Base-by-base conservation (phyloP, 2,888 invertebrate genomes). In the Uropetala carovei region DNA sequence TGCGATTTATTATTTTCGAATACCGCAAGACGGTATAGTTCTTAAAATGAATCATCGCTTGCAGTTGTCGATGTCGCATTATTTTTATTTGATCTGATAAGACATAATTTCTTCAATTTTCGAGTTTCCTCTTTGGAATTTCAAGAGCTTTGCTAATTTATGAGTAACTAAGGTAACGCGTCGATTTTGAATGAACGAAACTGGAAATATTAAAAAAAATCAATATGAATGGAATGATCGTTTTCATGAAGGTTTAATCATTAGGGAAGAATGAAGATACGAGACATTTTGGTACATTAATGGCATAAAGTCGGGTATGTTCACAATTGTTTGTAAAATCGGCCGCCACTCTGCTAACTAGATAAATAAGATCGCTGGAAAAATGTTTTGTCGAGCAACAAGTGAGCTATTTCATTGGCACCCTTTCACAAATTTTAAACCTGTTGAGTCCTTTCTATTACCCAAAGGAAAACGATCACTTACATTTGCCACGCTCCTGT, bases 381-480 rank as follows among this genome's bases (percentile, higher is more conserved):
- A 86, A 13, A 16, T 86, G 30, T 16, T 27, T 27, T 4, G 58
- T 59, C 10, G 60, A 86, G 60, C 60, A 86, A 86, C 86, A 86
- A 60, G 86, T 60, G 60, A 27, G 16, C 22, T 30, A 60, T 27
- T 86, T 27, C 16, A 86, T 60, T 30, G 86, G 59, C 16, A 86
- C 60, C 59, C 30, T 60, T 60, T 86, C 60, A 86, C 59, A 60
- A 60, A 86, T 60, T 60, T 86, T 86, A 58, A 86, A 86, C 86
- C 86, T 86, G 86, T 60, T 30, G 86, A 86, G 59, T 86, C 27
- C 22, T 18, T 60, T 60, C 27, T 86, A 22, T 16, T 18, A 60
- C 60, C 30, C 14, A 8, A 85, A 85, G 18, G 82, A 22, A 22
- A 85, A 85, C 14, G 27, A 5, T 27, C 43, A 43, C 22, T 60